Percentiles rank a stretch among this genome's conserved stretches.
Evolutionary conservation across 92 coral and sea anemone species (phyloP).

Genomic region (Porites lobata): DNA sequence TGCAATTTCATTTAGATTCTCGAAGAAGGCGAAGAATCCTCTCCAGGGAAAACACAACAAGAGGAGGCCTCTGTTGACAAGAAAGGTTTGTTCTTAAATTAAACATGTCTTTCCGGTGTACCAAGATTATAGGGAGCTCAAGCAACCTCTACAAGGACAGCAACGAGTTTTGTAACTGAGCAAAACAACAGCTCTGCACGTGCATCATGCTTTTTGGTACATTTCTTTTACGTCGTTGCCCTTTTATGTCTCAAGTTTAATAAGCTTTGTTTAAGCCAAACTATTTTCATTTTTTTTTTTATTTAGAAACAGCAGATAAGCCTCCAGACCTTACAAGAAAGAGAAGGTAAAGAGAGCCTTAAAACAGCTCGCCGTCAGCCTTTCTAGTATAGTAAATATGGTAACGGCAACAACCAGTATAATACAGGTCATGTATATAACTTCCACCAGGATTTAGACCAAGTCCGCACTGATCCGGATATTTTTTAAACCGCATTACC

Average conservation of each 20-base stretch:
- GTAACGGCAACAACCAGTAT: not conserved
- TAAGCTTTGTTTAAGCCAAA: not conserved
- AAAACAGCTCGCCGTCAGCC: not conserved
- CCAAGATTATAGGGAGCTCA: too few relatives aligned
- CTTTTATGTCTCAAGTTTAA: too few relatives aligned
- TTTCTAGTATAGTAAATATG: not conserved
- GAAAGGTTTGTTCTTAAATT: conserved; percentile 15
- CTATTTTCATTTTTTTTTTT: not conserved
- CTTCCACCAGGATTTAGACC: too few relatives aligned
- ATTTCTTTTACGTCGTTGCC: too few relatives aligned
- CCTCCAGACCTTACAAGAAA: conserved; percentile 58
- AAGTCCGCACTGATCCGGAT: too few relatives aligned
- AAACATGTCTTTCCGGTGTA: not conserved
- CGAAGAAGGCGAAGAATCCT: conserved; percentile 33
- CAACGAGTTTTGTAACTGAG: too few relatives aligned
- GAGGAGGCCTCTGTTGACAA: not conserved
- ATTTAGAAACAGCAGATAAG: conserved; percentile 48
- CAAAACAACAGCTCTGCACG: too few relatives aligned
- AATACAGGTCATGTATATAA: too few relatives aligned
- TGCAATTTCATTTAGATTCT: conserved; percentile 11
- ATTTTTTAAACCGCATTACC: too few relatives aligned
- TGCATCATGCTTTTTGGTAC: too few relatives aligned
- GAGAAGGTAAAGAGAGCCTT: conserved; percentile 57
- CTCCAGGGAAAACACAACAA: not conserved
- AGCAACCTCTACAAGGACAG: too few relatives aligned